Conservation (phyloP, 2,888 invertebrate species). For the Rhamphomyia laevipes region DNA sequence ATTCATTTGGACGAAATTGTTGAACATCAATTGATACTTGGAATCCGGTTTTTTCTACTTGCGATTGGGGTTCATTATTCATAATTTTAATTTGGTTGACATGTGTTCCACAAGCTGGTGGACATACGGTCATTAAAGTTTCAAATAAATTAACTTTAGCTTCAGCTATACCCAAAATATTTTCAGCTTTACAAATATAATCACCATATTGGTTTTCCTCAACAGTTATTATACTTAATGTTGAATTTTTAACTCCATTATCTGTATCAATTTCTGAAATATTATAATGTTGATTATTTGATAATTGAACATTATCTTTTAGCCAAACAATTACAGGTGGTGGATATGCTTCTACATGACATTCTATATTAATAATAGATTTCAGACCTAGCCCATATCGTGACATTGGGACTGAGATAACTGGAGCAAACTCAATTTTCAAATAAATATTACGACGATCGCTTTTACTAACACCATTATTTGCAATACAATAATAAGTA, state of each 20-base stretch:
- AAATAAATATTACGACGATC: constrained; percentile 67
- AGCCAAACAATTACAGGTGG: constrained; percentile 79
- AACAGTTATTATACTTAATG: constrained; percentile 67
- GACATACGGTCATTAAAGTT: constrained; percentile 70
- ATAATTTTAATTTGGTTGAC: too few relatives aligned
- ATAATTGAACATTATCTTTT: constrained; percentile 61
- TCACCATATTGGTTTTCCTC: constrained; percentile 62
- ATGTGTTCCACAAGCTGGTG: too few relatives aligned
- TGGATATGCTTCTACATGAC: constrained; percentile 82
- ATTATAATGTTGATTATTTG: constrained; percentile 76
- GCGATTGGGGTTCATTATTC: too few relatives aligned
- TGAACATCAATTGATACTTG: constrained; percentile 64
- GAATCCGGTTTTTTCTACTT: constrained; percentile 51
- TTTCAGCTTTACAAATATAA: constrained; percentile 52
- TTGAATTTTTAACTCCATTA: constrained; percentile 77
- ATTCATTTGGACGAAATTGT: constrained; percentile 68
- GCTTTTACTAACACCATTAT: constrained; percentile 70
- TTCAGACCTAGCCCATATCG: constrained; percentile 70
- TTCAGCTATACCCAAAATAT: constrained; percentile 64
- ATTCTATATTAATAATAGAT: constrained; percentile 81
- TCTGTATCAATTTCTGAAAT: constrained; percentile 77
- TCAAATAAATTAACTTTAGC: constrained; percentile 65
- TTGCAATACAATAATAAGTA: constrained; percentile 79
- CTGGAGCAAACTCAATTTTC: constrained; percentile 77
- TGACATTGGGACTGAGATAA: constrained; percentile 64